Conservation (phyloP, 2,797 vertebrate genomes). For the Buceros bicornis region DNA sequence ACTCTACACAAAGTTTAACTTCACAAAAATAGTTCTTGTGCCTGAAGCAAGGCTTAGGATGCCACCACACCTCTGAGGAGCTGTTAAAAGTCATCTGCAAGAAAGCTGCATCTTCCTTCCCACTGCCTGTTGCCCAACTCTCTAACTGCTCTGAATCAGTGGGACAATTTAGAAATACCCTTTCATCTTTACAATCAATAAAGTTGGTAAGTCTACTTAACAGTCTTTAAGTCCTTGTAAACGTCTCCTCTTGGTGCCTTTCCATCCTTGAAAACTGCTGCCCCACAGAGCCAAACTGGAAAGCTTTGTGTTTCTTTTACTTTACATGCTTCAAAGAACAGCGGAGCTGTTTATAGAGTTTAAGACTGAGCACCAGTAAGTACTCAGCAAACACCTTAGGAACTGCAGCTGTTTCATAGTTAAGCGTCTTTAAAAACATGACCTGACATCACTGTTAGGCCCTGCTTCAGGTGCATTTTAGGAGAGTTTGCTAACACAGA, state of each 20-base stretch:
- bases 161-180: background rate
- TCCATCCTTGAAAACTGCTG: background rate
- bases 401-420: background rate
- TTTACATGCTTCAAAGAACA: background rate
- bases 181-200: background rate
- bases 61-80: background rate
- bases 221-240: background rate
- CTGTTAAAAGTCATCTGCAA: background rate
- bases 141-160: background rate
- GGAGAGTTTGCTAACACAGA: background rate
- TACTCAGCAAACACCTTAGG: conserved; percentile 1
- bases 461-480: background rate
- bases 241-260: background rate
- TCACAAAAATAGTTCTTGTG: background rate
- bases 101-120: background rate
- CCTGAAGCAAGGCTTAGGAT: background rate
- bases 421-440: background rate
- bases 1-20: background rate
- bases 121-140: background rate
- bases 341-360: background rate
- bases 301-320: background rate
- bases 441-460: background rate
- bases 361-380: background rate
- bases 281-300: background rate
- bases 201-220: background rate